These are phyloP conservation scores for Hestina assimilis DNA, from an alignment of 1,140 invertebrate genomes.

Conservation along the genomic window DNA sequence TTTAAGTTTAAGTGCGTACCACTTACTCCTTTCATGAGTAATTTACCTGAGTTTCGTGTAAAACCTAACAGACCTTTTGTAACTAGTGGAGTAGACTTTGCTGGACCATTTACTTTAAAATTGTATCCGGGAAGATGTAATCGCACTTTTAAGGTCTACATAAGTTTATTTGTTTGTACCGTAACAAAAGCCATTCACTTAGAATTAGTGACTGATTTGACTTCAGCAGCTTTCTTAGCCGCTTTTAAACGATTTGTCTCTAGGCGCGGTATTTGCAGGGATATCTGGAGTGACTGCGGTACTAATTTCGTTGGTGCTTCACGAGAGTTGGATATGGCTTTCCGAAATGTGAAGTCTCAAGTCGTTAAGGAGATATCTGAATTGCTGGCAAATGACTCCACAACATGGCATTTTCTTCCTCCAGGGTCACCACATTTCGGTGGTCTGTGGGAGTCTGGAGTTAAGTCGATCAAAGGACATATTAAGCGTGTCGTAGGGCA, in stretches of 20 bases:
- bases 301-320: not conserved
- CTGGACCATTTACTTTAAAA: too few species aligned
- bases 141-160: too few species aligned
- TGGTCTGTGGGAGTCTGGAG: conserved; percentile 21
- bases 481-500: conserved; percentile 29
- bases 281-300: not conserved
- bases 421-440: conserved; percentile 12
- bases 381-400: not conserved
- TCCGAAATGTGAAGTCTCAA: not conserved
- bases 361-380: conserved; percentile 2
- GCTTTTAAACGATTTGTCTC: not conserved
- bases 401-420: conserved; percentile 23
- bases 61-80: too few species aligned
- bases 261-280: not conserved
- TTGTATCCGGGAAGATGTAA: too few species aligned
- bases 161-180: too few species aligned
- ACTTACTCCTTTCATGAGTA: too few species aligned
- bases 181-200: too few species aligned
- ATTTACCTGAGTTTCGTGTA: too few species aligned
- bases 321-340: not conserved
- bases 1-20: too few species aligned
- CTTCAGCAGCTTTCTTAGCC: not conserved
- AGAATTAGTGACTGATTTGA: too few species aligned
- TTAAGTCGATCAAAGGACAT: conserved; percentile 31
- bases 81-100: too few species aligned